These are phyloP conservation scores for Drosophila guanche DNA, from an alignment of 1,140 invertebrate genomes.

Conservation along the genomic window DNA sequence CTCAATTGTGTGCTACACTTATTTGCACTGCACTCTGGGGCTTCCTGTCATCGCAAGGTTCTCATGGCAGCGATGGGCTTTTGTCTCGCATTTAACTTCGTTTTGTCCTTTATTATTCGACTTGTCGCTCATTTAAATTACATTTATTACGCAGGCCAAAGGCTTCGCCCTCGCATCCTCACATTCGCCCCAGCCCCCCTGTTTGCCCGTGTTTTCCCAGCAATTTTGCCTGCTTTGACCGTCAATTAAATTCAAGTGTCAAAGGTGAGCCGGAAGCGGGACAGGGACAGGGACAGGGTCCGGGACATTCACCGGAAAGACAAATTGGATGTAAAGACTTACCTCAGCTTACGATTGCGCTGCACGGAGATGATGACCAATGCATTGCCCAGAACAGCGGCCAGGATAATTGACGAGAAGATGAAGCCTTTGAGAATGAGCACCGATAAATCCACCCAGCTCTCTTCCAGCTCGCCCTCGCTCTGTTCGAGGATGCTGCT, in stretches of 20 bases:
- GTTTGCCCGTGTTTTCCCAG: not conserved
- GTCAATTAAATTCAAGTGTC: conserved; percentile 40
- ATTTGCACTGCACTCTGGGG: conserved; percentile 48
- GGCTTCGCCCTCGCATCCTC: conserved; percentile 6
- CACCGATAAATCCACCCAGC: conserved; percentile 85
- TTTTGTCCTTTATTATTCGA: conserved; percentile 71
- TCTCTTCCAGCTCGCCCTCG: conserved; percentile 56
- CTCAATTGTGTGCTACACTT: conserved; percentile 56
- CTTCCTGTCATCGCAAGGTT: conserved; percentile 40
- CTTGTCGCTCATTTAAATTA: conserved; percentile 74
- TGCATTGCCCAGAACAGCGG: conserved; percentile 94
- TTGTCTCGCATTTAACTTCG: conserved; percentile 67
- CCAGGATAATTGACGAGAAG: conserved; percentile 92
- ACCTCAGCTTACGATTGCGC: conserved; percentile 82
- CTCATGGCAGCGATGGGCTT: conserved; percentile 36
- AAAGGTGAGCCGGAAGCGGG: conserved; percentile 1
- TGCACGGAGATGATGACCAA: conserved; percentile 90
- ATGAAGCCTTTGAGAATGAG: conserved; percentile 89
- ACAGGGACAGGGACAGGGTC: too few species aligned
- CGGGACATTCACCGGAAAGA: too few species aligned
- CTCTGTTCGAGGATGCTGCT: conserved; percentile 37
- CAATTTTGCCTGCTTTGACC: conserved; percentile 8
- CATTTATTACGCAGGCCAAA: conserved; percentile 50
- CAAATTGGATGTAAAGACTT: conserved; percentile 46
- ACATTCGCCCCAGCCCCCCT: not conserved